Conservation (phyloP, 2,797 vertebrate species). For the Novumbra hubbsi region DNA sequence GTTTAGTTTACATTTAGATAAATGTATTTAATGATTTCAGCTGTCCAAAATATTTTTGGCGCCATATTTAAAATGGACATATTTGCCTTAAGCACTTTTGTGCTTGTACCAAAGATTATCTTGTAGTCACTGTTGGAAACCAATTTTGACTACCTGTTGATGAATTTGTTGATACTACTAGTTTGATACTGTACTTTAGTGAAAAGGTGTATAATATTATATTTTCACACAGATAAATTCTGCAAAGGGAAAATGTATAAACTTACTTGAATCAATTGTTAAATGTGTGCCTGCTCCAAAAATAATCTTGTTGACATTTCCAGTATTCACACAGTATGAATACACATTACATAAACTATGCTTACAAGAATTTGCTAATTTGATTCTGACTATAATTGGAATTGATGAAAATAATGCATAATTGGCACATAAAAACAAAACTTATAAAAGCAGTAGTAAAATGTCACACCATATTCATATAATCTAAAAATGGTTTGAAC, state of each 20-base stretch:
- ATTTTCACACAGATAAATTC: background rate
- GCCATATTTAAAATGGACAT: background rate
- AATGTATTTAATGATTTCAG: background rate
- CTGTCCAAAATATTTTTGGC: too few species aligned
- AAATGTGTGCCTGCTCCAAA: constrained; percentile 51
- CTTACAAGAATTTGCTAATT: background rate
- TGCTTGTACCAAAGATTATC: constrained; percentile 23
- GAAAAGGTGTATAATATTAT: too few species aligned
- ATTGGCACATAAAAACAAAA: too few species aligned
- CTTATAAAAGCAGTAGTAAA: too few species aligned
- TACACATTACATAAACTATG: constrained; percentile 10
- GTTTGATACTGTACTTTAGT: background rate
- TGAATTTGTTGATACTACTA: background rate
- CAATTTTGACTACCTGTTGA: background rate
- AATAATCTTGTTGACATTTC: constrained; percentile 19
- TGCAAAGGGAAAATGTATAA: background rate
- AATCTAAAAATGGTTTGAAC: background rate
- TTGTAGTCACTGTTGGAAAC: background rate
- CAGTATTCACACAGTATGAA: constrained; percentile 26
- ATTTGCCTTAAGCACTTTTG: constrained; percentile 26
- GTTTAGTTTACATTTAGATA: background rate
- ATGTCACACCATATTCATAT: background rate
- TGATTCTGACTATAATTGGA: background rate
- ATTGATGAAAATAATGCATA: background rate
- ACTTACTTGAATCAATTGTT: constrained; percentile 24